Evolutionary conservation across 2,888 invertebrate genomes (phyloP).

Genomic region (Andrena chrysosceles): DNA sequence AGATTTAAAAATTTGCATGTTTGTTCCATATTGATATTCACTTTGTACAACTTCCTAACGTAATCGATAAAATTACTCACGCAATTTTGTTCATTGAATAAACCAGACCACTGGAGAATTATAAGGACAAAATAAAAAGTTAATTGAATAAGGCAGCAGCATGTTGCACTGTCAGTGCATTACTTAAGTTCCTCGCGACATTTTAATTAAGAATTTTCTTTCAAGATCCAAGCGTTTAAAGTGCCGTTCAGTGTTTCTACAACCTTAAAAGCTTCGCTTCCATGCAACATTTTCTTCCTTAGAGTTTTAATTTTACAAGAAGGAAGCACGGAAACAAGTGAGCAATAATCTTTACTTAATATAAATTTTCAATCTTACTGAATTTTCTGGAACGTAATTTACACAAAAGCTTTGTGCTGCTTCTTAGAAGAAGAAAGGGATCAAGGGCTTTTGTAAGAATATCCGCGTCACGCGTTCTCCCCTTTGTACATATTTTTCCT

Average conservation of each 20-base stretch:
- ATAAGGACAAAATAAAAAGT: too few species aligned
- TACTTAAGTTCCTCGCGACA: background rate
- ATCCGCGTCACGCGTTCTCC: background rate
- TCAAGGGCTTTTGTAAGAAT: background rate
- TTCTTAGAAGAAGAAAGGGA: background rate
- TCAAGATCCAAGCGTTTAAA: background rate
- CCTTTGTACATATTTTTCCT: background rate
- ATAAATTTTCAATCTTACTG: conserved; percentile 6
- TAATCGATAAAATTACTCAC: too few species aligned
- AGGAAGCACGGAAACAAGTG: background rate
- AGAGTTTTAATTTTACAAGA: conserved; percentile 13
- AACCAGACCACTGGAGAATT: too few species aligned
- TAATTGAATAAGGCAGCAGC: background rate
- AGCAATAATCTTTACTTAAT: background rate
- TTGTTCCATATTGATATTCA: too few species aligned
- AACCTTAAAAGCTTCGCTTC: background rate
- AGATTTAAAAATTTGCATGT: too few species aligned
- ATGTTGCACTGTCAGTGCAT: background rate
- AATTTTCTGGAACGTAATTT: conserved; percentile 6
- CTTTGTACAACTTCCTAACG: too few species aligned
- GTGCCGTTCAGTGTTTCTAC: background rate
- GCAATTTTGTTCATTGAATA: too few species aligned
- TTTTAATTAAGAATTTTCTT: conserved; percentile 24
- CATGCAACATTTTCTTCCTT: background rate
- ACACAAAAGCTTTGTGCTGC: background rate